Evolutionary conservation across 2,113 vertebrate species (phyloP), one percentile per base, ranked within the genome.

Genomic region (Protobothrops mucrosquamatus): DNA sequence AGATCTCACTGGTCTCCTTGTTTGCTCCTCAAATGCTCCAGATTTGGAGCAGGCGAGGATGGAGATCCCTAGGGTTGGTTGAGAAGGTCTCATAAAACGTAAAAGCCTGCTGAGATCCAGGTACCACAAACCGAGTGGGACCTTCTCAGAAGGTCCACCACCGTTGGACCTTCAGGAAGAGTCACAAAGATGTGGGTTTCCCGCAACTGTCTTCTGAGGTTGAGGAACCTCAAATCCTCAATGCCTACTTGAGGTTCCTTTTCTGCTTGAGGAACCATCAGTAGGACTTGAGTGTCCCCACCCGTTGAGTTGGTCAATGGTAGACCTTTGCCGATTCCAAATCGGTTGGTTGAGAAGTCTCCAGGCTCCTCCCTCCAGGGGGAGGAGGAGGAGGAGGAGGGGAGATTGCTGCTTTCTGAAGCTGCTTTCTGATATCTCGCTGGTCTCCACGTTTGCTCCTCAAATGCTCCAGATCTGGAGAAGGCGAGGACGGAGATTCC

Each of bases 311-410:
- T 26, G 57, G 46, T 46, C 46, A 46, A 46, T 46, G 46, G 46
- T 46, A 46, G 46, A 46, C 46, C 46, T 46, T 46, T 46, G 5
- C 46, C 46, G 5, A 46, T 46, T 46, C 46, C 4, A 46, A 46
- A 4, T 46, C 4, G 46, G 46, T 46, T 46, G 46, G 46, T 46
- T 46, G 46, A 46, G 46, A 46, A 46, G 46, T 4, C 46, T 46
- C 46, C 46, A 46, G 46, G 46, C 46, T 46, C 46, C 46, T 46
- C 46, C 46, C 46, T 46, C 46, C 46, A 26, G 48, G 89, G 51
- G 6, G 23, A 85, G 92, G 2, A 0, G 2, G 0, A 0, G 2
- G 0, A 0, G 0, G n/a, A 43, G 87, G 18, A 6, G 7, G 89
- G 18, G 11, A 64, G 59, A 2, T 29, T 26, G 20, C n/a, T 51